Evolutionary conservation across 2,888 invertebrate species (phyloP).

Genomic region (Linnaemya vulpina): DNA sequence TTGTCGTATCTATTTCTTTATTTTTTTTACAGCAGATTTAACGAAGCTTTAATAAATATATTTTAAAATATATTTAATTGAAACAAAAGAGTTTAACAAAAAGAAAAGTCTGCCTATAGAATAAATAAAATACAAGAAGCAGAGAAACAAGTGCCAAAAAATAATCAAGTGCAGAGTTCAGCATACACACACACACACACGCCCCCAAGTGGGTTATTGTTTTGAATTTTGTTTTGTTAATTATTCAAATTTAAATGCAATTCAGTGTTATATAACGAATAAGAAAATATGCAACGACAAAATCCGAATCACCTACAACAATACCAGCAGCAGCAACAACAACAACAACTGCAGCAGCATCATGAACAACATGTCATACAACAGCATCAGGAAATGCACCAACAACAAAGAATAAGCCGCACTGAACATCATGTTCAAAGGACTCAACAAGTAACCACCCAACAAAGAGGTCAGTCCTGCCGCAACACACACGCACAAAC

Average conservation of each 20-base stretch:
- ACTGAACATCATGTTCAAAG: slow-evolving; percentile 90
- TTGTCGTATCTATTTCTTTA: background rate
- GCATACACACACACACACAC: slow-evolving; percentile 13
- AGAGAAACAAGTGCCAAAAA: slow-evolving; percentile 45
- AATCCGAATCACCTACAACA: slow-evolving; percentile 83
- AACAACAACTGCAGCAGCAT: slow-evolving; percentile 80
- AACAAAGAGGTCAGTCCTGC: slow-evolving; percentile 88
- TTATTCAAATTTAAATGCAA: slow-evolving; percentile 79
- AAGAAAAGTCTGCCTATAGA: slow-evolving; percentile 13
- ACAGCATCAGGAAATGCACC: slow-evolving; percentile 84
- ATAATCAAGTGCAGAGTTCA: slow-evolving; percentile 58
- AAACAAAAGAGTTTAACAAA: slow-evolving; percentile 70
- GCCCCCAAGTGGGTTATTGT: slow-evolving; percentile 52
- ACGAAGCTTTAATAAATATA: slow-evolving; percentile 71
- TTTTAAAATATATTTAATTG: slow-evolving; percentile 74
- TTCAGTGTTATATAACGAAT: slow-evolving; percentile 82
- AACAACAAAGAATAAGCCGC: slow-evolving; percentile 86
- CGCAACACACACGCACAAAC: background rate
- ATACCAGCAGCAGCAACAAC: slow-evolving; percentile 79
- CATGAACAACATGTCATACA: slow-evolving; percentile 80
- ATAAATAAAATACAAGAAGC: slow-evolving; percentile 18
- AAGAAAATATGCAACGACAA: slow-evolving; percentile 89
- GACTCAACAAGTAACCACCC: slow-evolving; percentile 88
- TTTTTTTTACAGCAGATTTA: slow-evolving; percentile 48
- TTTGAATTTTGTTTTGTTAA: slow-evolving; percentile 59